Evolutionary conservation across 2,797 vertebrate genomes (phyloP), one percentile per base, ranked within the genome.

Genomic region (Hoplostethus atlanticus): DNA sequence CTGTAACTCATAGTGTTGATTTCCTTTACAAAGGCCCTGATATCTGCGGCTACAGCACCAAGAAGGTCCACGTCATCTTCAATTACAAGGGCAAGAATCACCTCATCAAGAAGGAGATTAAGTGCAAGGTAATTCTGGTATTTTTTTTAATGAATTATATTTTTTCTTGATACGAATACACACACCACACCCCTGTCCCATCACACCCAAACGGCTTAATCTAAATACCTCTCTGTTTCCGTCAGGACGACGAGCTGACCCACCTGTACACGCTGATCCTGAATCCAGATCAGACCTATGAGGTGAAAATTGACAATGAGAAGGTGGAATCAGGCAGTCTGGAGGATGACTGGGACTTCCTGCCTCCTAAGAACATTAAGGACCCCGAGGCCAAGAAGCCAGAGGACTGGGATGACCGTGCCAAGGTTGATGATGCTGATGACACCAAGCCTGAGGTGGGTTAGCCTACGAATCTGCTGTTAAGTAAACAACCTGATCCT

Each of bases 61-160:
- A 99, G 89, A 99, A 99, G 86, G 98, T 99, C 1, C 98, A 99
- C 0, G 97, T 98, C 12, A 99, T 99, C 81, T 96, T 99, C 79
- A 97, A 96, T 79, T 98, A 99, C 91, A 98, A 99, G 68, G 96
- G 96, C 64, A 97, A 98, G 85, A 99, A 98, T 10, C 94, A 98
- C 40, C 91, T 98, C 40, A 98, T 98, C 81, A 99, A 99, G 82
- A 99, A 99, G 79, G 98, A 99, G 36, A 95, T 99, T 34, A 97
- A 97, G 55, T 98, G 97, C 92, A 98, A 97, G 95, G 98, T 97
- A 86, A 88, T 61, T 65, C 1, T 65, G 15, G 1, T 13, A 30
- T 51, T 64, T 16, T 16, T 21, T 21, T 21, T 21, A 21, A 21
- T 8, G 0, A 13, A 0, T 54, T 57, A 2, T 50, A 0, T 8